Conservation (phyloP, 2,888 invertebrate genomes). For the Sericinus montela region DNA sequence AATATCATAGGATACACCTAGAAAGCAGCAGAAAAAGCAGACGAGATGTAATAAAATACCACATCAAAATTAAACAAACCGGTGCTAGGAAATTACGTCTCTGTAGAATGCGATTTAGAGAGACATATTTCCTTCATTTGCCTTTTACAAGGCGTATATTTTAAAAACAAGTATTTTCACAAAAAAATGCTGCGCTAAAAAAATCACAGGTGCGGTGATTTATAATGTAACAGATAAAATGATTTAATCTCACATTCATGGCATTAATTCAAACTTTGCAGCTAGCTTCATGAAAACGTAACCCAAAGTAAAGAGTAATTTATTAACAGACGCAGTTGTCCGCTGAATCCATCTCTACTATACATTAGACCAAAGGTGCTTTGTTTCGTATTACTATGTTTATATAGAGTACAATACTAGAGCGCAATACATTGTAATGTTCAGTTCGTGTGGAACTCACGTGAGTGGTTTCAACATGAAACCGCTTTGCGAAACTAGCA, state of each 20-base stretch:
- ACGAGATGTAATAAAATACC: no score
- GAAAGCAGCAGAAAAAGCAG: no score
- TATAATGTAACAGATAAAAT: no score
- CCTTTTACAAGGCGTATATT: no score
- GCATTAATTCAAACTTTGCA: neutral
- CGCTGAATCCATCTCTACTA: conserved; percentile 23
- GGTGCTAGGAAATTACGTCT: no score
- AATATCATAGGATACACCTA: no score
- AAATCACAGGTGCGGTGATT: no score
- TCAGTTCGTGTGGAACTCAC: conserved; percentile 11
- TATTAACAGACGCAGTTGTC: conserved; percentile 27
- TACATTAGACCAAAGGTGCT: conserved; percentile 15
- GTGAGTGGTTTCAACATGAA: conserved; percentile 10
- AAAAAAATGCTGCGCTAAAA: no score
- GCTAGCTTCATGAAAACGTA: conserved; percentile 1
- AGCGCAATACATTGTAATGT: conserved; percentile 17
- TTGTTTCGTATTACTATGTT: conserved; percentile 14
- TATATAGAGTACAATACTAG: conserved; percentile 12
- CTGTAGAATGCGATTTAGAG: no score
- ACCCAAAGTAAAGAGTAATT: conserved; percentile 23
- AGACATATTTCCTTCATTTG: no score
- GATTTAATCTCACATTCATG: neutral
- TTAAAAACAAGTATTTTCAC: no score
- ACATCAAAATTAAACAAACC: no score
- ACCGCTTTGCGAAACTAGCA: conserved; percentile 5